These are phyloP conservation scores for Formica selysi DNA, from an alignment of 1,140 invertebrate genomes.

Conservation along the genomic window DNA sequence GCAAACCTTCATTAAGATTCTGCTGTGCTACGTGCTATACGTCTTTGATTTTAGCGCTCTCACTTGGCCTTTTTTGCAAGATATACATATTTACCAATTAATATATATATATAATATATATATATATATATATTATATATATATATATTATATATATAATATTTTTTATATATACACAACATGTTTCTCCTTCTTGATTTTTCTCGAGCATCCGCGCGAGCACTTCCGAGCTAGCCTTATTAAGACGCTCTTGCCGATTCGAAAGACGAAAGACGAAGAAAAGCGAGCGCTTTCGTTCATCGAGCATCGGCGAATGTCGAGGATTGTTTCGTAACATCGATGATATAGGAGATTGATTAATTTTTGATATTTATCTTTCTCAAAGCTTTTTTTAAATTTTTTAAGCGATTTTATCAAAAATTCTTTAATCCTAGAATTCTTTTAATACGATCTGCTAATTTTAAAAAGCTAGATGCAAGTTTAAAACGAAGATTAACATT, in stretches of 20 bases:
- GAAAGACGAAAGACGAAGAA: slow-evolving; percentile 29
- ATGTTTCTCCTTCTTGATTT: slow-evolving; percentile 48
- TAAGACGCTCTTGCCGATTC: slow-evolving; percentile 33
- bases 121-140: slow-evolving; percentile 47
- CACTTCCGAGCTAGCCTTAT: slow-evolving; percentile 17
- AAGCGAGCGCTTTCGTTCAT: slow-evolving; percentile 35
- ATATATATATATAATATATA: slow-evolving; percentile 36
- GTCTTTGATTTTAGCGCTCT: slow-evolving; percentile 69
- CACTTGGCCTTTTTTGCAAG: slow-evolving; percentile 70
- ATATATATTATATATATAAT: too few relatives aligned
- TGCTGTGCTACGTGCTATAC: slow-evolving; percentile 72
- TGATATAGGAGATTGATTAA: slow-evolving; percentile 3
- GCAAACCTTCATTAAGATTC: slow-evolving; percentile 58
- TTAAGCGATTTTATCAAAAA: neutral
- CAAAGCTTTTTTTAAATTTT: neutral
- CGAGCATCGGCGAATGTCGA: slow-evolving; percentile 38
- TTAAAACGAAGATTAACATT: neutral
- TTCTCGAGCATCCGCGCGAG: slow-evolving; percentile 40
- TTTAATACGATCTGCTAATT: too few relatives aligned
- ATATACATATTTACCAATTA: slow-evolving; percentile 50
- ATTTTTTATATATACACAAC: slow-evolving; percentile 41
- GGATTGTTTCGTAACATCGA: slow-evolving; percentile 29
- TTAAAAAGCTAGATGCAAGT: too few relatives aligned
- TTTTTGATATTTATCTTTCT: neutral
- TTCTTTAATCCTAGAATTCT: slow-evolving; percentile 2